A percentile compares a stretch with the other conserved stretches of the same genome.
phyloP scores from a whole-genome alignment of 2,888 invertebrate species.

The Tetragnatha montana region DNA sequence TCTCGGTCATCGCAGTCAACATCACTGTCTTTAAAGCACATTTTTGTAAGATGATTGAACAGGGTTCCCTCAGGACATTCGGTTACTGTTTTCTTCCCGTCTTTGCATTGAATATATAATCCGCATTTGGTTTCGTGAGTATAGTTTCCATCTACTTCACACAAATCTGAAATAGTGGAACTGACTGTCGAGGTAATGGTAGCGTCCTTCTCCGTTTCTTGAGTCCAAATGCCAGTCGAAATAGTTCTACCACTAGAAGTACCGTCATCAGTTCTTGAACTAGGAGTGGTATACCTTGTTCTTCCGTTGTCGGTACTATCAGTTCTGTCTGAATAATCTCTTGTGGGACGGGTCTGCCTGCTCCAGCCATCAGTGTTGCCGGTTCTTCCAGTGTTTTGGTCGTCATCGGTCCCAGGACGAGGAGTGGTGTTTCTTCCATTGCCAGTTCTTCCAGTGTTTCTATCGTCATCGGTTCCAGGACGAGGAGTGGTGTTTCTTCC shows the following conservation, averaged over 20 bases:
- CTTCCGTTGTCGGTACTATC: neutral
- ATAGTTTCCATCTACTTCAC: constrained; percentile 18
- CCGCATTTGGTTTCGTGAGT: constrained; percentile 27
- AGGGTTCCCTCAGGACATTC: constrained; percentile 38
- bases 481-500: neutral
- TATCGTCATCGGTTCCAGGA: no score
- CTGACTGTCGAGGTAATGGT: neutral
- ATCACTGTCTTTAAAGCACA: constrained; percentile 9
- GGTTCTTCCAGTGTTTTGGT: neutral
- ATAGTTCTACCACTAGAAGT: neutral
- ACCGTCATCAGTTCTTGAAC: neutral
- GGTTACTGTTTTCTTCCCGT: constrained; percentile 3
- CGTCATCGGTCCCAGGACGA: neutral
- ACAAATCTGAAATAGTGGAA: neutral
- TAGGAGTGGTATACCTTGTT: neutral
- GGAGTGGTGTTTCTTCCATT: neutral
- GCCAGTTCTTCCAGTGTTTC: neutral
- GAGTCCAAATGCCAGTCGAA: neutral
- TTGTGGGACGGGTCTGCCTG: neutral
- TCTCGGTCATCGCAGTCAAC: constrained; percentile 37
- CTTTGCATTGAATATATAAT: constrained; percentile 27
- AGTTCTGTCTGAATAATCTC: neutral
- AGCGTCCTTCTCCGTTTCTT: neutral
- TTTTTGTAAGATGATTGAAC: constrained; percentile 8
- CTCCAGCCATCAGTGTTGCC: neutral